phyloP scores from a whole-genome alignment of 2,888 invertebrate genomes.

The Orthosia gothica region DNA sequence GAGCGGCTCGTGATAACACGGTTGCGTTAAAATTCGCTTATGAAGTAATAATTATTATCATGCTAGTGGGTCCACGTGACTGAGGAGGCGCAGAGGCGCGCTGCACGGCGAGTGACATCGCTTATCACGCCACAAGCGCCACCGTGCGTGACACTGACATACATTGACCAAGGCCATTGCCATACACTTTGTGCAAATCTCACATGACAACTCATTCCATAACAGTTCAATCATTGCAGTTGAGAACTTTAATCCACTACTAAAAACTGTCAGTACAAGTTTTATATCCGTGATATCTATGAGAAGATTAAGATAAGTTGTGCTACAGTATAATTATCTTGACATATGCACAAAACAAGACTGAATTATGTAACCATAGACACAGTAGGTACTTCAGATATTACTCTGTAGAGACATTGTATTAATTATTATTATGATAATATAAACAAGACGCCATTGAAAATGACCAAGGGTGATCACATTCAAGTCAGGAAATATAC shows the following conservation, averaged over 20 bases:
- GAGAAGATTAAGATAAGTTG: constrained; percentile 43
- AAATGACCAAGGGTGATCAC: not conserved
- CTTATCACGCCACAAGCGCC: constrained; percentile 68
- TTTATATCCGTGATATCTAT: constrained; percentile 26
- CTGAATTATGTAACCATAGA: constrained; percentile 39
- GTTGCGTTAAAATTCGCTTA: constrained; percentile 33
- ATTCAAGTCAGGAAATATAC: constrained; percentile 4
- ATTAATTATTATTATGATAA: not conserved
- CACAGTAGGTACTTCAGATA: constrained; percentile 25
- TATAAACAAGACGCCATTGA: not conserved
- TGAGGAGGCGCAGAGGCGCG: constrained; percentile 22
- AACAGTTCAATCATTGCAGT: constrained; percentile 61
- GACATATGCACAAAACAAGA: constrained; percentile 14
- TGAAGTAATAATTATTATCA: constrained; percentile 31
- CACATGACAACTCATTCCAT: constrained; percentile 65
- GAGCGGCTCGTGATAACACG: constrained; percentile 48
- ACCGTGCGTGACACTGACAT: constrained; percentile 77
- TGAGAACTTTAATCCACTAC: constrained; percentile 32
- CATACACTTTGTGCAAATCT: constrained; percentile 64
- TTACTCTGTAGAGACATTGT: not conserved
- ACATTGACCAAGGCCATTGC: constrained; percentile 73
- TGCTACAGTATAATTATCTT: constrained; percentile 20
- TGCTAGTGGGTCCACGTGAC: constrained; percentile 57
- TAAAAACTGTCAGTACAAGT: constrained; percentile 27
- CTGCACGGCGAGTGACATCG: constrained; percentile 51